Evolutionary conservation across 1,140 invertebrate species (phyloP).

Genomic region (Zaprionus ghesquierei): DNA sequence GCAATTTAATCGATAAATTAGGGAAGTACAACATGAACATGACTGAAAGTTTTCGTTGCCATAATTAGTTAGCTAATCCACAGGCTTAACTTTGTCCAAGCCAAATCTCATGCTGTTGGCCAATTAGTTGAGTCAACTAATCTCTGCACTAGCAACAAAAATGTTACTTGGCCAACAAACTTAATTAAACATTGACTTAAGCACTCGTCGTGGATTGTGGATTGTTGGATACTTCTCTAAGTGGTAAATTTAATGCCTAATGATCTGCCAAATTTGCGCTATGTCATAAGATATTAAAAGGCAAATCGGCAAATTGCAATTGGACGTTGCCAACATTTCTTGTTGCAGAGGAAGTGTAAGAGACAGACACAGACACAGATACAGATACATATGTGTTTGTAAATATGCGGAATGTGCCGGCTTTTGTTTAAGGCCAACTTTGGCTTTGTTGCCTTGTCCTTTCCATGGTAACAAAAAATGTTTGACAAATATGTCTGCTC

Average conservation of each 20-base stretch:
- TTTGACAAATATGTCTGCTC: constrained; percentile 28
- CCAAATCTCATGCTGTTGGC: neutral
- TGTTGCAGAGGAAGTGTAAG: constrained; percentile 45
- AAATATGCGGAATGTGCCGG: constrained; percentile 1
- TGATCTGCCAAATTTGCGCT: constrained; percentile 26
- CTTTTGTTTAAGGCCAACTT: constrained; percentile 22
- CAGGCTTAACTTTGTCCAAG: neutral
- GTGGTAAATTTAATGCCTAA: constrained; percentile 11
- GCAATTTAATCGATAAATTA: neutral
- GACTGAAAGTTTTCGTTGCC: neutral
- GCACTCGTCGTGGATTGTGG: too few relatives aligned
- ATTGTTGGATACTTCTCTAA: neutral
- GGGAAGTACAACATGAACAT: neutral
- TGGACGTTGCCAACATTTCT: constrained; percentile 31
- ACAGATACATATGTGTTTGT: neutral
- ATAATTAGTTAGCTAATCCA: neutral
- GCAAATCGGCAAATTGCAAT: constrained; percentile 45
- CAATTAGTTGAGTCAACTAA: constrained; percentile 12
- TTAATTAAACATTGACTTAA: constrained; percentile 39
- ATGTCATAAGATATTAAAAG: constrained; percentile 60
- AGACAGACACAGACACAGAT: constrained; percentile 21
- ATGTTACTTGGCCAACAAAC: constrained; percentile 59
- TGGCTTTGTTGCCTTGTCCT: neutral
- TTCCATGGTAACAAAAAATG: neutral
- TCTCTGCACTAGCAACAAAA: constrained; percentile 5